phyloP scores from a whole-genome alignment of 2,888 invertebrate species.

The Podabrus alpinus region DNA sequence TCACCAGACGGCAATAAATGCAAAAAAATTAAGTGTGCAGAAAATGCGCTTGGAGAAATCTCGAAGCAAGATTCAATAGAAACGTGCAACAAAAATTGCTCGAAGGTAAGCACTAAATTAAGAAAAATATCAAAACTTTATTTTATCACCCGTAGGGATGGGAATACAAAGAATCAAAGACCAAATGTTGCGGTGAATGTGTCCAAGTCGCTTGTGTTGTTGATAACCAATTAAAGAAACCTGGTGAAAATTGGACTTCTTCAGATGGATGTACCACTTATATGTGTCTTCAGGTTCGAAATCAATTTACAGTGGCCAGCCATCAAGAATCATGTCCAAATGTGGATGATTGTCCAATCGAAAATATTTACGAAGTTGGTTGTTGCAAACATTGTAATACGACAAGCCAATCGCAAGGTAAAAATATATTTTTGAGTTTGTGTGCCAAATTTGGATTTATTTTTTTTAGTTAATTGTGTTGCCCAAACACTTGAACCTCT shows the following conservation, averaged over 20 bases:
- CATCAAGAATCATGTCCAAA: slow-evolving; percentile 64
- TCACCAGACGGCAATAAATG: slow-evolving; percentile 62
- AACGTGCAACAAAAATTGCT: slow-evolving; percentile 59
- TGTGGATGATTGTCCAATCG: slow-evolving; percentile 62
- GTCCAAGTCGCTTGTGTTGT: slow-evolving; percentile 64
- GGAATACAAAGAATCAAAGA: slow-evolving; percentile 56
- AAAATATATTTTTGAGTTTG: slow-evolving; percentile 13
- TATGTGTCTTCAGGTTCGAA: slow-evolving; percentile 58
- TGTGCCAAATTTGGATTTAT: neutral
- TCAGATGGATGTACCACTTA: slow-evolving; percentile 66
- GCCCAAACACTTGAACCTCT: slow-evolving; percentile 59
- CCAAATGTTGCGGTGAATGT: slow-evolving; percentile 69
- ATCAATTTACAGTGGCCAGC: slow-evolving; percentile 54
- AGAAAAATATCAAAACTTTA: neutral
- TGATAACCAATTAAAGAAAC: slow-evolving; percentile 55
- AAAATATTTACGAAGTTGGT: slow-evolving; percentile 62
- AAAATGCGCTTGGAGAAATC: slow-evolving; percentile 56
- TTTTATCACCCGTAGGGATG: slow-evolving; percentile 59
- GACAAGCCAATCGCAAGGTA: slow-evolving; percentile 58
- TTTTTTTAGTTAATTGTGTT: slow-evolving; percentile 59
- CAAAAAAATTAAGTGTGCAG: slow-evolving; percentile 60
- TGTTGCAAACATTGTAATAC: slow-evolving; percentile 72
- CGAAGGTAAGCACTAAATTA: slow-evolving; percentile 43
- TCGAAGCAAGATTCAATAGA: slow-evolving; percentile 60
- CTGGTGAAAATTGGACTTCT: slow-evolving; percentile 65